Conservation (phyloP, 2,888 invertebrate genomes). For the Micropterix aruncella region DNA sequence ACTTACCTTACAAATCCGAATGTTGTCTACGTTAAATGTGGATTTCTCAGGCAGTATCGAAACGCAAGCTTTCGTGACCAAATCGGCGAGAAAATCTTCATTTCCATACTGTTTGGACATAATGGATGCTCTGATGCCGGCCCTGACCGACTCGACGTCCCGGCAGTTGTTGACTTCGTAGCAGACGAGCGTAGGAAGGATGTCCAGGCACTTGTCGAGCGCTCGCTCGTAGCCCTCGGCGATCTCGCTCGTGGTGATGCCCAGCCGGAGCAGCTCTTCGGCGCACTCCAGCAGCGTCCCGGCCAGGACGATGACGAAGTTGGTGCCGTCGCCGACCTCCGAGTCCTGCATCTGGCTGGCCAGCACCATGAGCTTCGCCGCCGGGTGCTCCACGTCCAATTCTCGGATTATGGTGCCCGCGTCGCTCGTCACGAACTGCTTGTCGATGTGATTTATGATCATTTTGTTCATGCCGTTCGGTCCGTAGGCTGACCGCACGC, state of each 20-base stretch:
- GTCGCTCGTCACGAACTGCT: slow-evolving; percentile 97
- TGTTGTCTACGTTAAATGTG: slow-evolving; percentile 95
- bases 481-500: slow-evolving; percentile 90
- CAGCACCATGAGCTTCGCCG: slow-evolving; percentile 90
- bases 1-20: slow-evolving; percentile 80
- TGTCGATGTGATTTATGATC: slow-evolving; percentile 98
- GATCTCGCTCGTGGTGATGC: slow-evolving; percentile 93
- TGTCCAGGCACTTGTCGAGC: slow-evolving; percentile 75
- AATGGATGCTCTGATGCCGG: slow-evolving; percentile 66
- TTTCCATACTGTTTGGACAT: slow-evolving; percentile 98
- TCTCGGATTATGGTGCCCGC: slow-evolving; percentile 96
- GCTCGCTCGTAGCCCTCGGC: slow-evolving; percentile 91
- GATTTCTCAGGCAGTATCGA: slow-evolving; percentile 74
- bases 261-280: slow-evolving; percentile 83
- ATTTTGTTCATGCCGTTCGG: slow-evolving; percentile 99
- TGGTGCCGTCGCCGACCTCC: slow-evolving; percentile 98
- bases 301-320: slow-evolving; percentile 91
- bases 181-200: slow-evolving; percentile 70
- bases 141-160: slow-evolving; percentile 54
- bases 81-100: slow-evolving; percentile 79
- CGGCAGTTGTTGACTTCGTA: slow-evolving; percentile 57
- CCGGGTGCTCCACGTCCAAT: slow-evolving; percentile 95
- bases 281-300: slow-evolving; percentile 87
- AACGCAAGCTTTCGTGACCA: slow-evolving; percentile 82
- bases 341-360: slow-evolving; percentile 98